Conservation (phyloP, 2,113 vertebrate species). For the Phrynocephalus versicolor region DNA sequence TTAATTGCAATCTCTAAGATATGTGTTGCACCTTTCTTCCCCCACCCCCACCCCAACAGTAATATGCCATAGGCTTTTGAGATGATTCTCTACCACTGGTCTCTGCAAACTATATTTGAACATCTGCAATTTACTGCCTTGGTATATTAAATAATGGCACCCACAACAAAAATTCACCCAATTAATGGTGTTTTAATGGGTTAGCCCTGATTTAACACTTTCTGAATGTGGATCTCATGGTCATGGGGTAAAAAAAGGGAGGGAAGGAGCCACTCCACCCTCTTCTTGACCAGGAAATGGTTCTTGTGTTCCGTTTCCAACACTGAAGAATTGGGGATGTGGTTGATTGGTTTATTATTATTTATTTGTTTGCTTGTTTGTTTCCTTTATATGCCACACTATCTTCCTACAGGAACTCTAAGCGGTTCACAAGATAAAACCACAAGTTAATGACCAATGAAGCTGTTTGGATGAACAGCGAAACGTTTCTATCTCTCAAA, state of each 20-base stretch:
- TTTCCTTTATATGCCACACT: no score
- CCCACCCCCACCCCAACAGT: not conserved
- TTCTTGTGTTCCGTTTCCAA: not conserved
- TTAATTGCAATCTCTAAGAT: slow-evolving; percentile 32
- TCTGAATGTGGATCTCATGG: not conserved
- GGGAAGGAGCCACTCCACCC: no score
- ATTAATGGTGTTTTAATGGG: not conserved
- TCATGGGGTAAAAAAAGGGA: no score
- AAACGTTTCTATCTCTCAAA: no score
- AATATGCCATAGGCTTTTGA: slow-evolving; percentile 20
- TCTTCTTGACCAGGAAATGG: not conserved
- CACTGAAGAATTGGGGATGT: no score
- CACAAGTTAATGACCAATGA: no score
- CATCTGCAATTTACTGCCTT: slow-evolving; percentile 48
- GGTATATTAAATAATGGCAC: slow-evolving; percentile 38
- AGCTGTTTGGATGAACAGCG: no score
- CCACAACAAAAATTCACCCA: not conserved
- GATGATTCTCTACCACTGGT: slow-evolving; percentile 29
- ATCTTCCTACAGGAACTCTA: no score
- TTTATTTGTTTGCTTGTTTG: no score
- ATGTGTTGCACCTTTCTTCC: not conserved
- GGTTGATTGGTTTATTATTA: no score
- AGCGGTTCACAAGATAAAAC: no score
- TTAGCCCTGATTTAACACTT: not conserved
- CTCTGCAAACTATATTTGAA: slow-evolving; percentile 46